Evolutionary conservation across 2,113 vertebrate genomes (phyloP).

Genomic region (Amblyopsis rosae): DNA sequence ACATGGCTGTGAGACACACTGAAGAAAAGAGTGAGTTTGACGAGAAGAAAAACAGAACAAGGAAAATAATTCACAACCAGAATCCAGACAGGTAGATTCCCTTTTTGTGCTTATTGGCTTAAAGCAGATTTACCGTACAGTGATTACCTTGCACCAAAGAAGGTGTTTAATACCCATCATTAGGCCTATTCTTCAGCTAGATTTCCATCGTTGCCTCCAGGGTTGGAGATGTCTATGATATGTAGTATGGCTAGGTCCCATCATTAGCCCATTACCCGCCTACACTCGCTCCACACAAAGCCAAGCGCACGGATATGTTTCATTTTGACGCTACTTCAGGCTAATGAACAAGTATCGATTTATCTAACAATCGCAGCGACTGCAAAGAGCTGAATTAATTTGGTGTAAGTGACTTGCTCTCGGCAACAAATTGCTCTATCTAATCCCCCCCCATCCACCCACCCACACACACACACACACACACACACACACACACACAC

Average conservation of each 20-base stretch:
- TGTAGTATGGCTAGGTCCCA: slow-evolving; percentile 39
- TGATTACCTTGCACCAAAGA: slow-evolving; percentile 39
- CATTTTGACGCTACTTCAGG: slow-evolving; percentile 48
- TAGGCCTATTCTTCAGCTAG: slow-evolving; percentile 29
- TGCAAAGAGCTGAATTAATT: slow-evolving; percentile 62
- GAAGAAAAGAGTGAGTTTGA: slow-evolving; percentile 11
- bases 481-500: no score
- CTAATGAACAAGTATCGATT: slow-evolving; percentile 66
- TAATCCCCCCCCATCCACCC: not conserved
- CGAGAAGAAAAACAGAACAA: slow-evolving; percentile 10
- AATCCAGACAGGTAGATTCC: slow-evolving; percentile 4
- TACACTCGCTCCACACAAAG: slow-evolving; percentile 13
- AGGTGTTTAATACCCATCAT: slow-evolving; percentile 46
- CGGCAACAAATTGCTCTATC: slow-evolving; percentile 44
- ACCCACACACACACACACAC: no score
- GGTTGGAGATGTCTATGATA: slow-evolving; percentile 44
- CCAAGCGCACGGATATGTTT: slow-evolving; percentile 38
- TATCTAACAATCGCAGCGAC: slow-evolving; percentile 53
- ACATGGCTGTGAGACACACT: not conserved
- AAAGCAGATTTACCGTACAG: slow-evolving; percentile 35
- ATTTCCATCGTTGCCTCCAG: slow-evolving; percentile 44
- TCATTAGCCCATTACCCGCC: slow-evolving; percentile 51
- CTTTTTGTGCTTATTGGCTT: slow-evolving; percentile 28
- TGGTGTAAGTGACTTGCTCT: slow-evolving; percentile 54
- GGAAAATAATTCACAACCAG: slow-evolving; percentile 27